Evolutionary conservation across 37 sponge, comb jelly and placozoan genomes (phyloP).

Genomic region (Chondrosia reniformis): DNA sequence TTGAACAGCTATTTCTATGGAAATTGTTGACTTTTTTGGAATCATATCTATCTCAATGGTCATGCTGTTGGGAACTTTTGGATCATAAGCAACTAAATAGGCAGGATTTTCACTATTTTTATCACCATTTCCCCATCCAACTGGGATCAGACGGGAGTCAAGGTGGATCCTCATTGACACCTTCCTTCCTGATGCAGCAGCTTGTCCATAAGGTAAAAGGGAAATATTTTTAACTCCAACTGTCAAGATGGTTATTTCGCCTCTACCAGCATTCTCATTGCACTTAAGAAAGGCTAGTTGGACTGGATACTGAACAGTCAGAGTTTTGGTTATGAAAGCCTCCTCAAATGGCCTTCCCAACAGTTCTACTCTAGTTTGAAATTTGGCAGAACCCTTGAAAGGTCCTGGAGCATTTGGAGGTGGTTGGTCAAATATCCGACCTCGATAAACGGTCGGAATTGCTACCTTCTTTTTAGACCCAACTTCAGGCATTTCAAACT

Average conservation of each 20-base stretch:
- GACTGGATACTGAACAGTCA: constrained; percentile 71
- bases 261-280: constrained; percentile 40
- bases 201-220: constrained; percentile 22
- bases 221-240: constrained; percentile 58
- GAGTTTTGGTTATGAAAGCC: constrained; percentile 19
- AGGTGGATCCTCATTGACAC: constrained; percentile 39
- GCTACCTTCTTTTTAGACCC: constrained; percentile 17
- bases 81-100: constrained; percentile 35
- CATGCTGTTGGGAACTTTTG: constrained; percentile 31
- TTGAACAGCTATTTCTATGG: constrained; percentile 35
- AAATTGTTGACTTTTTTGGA: constrained; percentile 32
- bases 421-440: constrained; percentile 69
- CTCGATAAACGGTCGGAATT: constrained; percentile 50
- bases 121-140: constrained; percentile 24
- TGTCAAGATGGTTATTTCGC: constrained; percentile 45
- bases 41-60: constrained; percentile 32
- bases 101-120: not conserved
- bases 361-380: constrained; percentile 47
- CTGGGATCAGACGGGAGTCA: constrained; percentile 45
- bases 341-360: constrained; percentile 65
- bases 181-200: constrained; percentile 31
- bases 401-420: constrained; percentile 75
- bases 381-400: constrained; percentile 34
- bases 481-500: constrained; percentile 48
- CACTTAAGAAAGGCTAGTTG: constrained; percentile 41